These are phyloP conservation scores for Catonia carolina DNA, from an alignment of 2,888 invertebrate genomes.

Conservation along the genomic window DNA sequence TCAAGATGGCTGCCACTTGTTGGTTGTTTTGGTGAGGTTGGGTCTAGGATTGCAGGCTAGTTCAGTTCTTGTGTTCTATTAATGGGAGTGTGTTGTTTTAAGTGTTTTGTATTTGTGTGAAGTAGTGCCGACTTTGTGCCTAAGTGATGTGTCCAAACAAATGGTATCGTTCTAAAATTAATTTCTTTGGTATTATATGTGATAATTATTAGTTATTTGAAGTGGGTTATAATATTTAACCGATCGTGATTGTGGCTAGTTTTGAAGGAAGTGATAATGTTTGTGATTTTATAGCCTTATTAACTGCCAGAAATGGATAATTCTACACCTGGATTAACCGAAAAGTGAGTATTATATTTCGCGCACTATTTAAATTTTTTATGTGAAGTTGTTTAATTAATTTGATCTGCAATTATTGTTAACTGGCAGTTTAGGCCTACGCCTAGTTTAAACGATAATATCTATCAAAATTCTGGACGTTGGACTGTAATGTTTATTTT, in stretches of 20 bases:
- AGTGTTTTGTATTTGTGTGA: constrained; percentile 18
- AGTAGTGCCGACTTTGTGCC: constrained; percentile 19
- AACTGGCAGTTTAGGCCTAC: too few relatives aligned
- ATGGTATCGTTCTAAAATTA: constrained; percentile 20
- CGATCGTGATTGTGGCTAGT: constrained; percentile 21
- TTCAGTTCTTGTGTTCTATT: constrained; percentile 20
- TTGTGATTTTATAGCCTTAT: constrained; percentile 29
- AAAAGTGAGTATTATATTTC: constrained; percentile 32
- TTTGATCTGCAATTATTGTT: too few relatives aligned
- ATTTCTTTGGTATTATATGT: constrained; percentile 9
- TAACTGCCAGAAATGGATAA: constrained; percentile 34
- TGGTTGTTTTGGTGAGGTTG: constrained; percentile 37
- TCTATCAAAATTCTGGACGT: too few relatives aligned
- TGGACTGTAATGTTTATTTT: too few relatives aligned
- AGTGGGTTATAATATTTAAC: constrained; percentile 26
- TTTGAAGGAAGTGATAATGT: constrained; percentile 26
- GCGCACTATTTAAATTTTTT: too few relatives aligned
- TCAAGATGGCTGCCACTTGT: constrained; percentile 48
- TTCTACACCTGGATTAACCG: constrained; percentile 33
- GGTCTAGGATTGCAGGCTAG: constrained; percentile 16
- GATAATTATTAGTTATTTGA: constrained; percentile 17
- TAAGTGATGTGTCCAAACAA: constrained; percentile 26
- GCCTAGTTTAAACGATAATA: too few relatives aligned
- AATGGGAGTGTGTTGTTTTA: constrained; percentile 19
- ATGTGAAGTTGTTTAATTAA: too few relatives aligned